Base-by-base conservation (phyloP, 1,140 invertebrate genomes). In the Bacillus rossius region DNA sequence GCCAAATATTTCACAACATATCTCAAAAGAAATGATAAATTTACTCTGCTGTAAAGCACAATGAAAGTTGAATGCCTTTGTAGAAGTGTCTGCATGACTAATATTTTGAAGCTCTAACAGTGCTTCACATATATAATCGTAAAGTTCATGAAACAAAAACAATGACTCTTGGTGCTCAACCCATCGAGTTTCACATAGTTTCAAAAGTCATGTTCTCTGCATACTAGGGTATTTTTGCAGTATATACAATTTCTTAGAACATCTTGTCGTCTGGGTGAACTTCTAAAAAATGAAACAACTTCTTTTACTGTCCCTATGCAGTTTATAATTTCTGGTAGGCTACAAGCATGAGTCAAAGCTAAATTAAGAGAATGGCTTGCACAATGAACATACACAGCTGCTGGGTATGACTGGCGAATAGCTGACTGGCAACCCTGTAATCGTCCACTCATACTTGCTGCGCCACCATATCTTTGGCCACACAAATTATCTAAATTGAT, bases 391-490 rank as follows among this genome's bases (percentile, higher is more conserved):
- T 59, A 59, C 20, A 55, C 16, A 14, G 47, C 45, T 52, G 25
- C 13, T 16, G 47, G 55, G 26, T 41, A 53, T 55, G 20, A 22
- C 51, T 57, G 17, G 19, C 48, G 22, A 20, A 57, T 38, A 25
- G 29, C 25, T 38, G 55, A 45, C 25, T 49, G 42, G 26, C 45
- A 20, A 25, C 57, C 57, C 37, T 54, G n/a, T 26, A 67, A 65
- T 42, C 58, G 34, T 48, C 64, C 68, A 61, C 62, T 65, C 67
- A 71, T 68, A 17, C 57, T 63, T 51, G 64, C 58, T 29, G 70
- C 66, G 5, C 67, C 65, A 61, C 69, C 63, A 41, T 69, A 70
- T n/a, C 64, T 65, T 66, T 70, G 66, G 42, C 62, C 64, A 48
- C 62, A 55, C 49, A 65, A 54, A 48, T 66, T 62, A 20, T 48